Conservation (phyloP, 2,113 vertebrate genomes). For the Microcebus griseorufus region DNA sequence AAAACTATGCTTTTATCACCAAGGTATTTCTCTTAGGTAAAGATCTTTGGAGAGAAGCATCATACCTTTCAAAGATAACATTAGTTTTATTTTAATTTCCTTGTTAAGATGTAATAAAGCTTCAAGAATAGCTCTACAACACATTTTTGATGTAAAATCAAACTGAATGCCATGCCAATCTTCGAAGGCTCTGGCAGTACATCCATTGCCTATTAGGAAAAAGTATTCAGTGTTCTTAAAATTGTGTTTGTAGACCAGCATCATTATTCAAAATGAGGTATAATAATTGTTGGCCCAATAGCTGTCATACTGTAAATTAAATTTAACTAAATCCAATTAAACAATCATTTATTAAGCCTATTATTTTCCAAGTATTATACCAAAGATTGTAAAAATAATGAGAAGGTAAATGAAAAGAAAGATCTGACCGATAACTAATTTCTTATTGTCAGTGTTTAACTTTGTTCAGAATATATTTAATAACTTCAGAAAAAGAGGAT, state of each 20-base stretch:
- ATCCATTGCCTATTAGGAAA: neutral
- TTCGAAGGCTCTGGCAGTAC: neutral
- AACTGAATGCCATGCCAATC: neutral
- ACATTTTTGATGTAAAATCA: constrained; percentile 56
- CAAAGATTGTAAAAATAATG: constrained; percentile 52
- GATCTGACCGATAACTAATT: constrained; percentile 40
- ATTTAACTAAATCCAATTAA: constrained; percentile 58
- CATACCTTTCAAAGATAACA: too few species aligned
- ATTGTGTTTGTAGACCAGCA: constrained; percentile 44
- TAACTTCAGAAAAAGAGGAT: constrained; percentile 12
- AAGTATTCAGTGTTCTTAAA: constrained; percentile 1
- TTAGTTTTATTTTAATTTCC: constrained; percentile 59
- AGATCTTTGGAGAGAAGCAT: too few species aligned
- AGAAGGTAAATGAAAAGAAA: constrained; percentile 49
- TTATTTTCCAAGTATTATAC: constrained; percentile 49
- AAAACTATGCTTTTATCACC: too few species aligned
- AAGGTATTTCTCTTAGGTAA: too few species aligned
- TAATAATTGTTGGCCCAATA: constrained; percentile 52
- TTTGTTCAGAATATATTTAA: constrained; percentile 37
- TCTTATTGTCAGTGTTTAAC: constrained; percentile 32
- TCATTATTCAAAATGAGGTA: constrained; percentile 49
- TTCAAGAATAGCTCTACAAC: neutral
- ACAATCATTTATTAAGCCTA: constrained; percentile 47
- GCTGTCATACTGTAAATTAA: constrained; percentile 52
- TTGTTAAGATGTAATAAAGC: neutral